A percentile compares a stretch with the other conserved stretches of the same genome.
Evolutionary conservation across 2,113 vertebrate genomes (phyloP).

Genomic region (Zosterops japonicus): DNA sequence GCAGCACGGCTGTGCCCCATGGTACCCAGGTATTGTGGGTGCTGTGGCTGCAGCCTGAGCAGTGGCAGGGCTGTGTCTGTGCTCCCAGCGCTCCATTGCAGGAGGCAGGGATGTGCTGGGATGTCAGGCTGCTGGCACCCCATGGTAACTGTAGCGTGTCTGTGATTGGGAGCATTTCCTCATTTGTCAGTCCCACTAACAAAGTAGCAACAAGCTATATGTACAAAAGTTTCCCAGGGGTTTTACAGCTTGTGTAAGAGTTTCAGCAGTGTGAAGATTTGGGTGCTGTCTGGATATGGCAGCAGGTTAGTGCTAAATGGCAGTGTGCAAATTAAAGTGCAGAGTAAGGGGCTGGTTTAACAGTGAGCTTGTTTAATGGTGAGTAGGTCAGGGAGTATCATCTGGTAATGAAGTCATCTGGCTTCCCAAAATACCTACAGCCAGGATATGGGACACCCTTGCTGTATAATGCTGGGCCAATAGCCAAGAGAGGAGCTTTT

Average conservation of each 20-base stretch:
- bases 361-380: not conserved
- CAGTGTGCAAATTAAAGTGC: not conserved
- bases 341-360: not conserved
- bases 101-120: not conserved
- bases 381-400: constrained; percentile 17
- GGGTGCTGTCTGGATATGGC: not conserved
- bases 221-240: not conserved
- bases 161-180: accelerated
- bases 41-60: not conserved
- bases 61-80: not conserved
- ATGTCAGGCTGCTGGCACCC: accelerated
- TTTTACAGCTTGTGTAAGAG: not conserved
- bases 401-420: constrained; percentile 26
- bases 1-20: not conserved
- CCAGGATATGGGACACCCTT: not conserved
- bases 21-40: not conserved
- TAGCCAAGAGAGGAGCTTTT: not conserved
- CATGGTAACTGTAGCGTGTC: accelerated
- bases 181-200: not conserved
- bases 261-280: not conserved
- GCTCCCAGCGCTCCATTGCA: not conserved
- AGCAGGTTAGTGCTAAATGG: not conserved
- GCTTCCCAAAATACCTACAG: constrained; percentile 26
- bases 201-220: not conserved
- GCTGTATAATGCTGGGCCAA: not conserved